A percentile compares a stretch with the other conserved stretches of the same genome.
Conservation (phyloP, 2,113 vertebrate species). For the Micronisus gabar region DNA sequence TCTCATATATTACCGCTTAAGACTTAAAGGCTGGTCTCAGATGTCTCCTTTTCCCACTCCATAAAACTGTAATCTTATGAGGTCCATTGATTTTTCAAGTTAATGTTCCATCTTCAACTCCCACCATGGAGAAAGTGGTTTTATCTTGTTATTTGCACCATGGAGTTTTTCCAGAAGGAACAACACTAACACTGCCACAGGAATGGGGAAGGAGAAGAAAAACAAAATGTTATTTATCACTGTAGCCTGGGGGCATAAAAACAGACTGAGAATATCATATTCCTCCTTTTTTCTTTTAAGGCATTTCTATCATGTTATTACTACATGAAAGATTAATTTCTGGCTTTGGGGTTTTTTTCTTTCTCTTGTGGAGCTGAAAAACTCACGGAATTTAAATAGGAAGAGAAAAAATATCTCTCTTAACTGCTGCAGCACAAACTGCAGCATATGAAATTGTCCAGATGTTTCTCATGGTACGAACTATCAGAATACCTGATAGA, state of each 20-base stretch:
- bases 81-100: background rate
- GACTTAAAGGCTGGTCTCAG: background rate
- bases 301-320: background rate
- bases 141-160: background rate
- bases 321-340: constrained; percentile 2
- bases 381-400: background rate
- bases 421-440: background rate
- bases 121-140: background rate
- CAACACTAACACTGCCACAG: background rate
- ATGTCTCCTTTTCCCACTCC: background rate
- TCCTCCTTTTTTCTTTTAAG: background rate
- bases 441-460: background rate
- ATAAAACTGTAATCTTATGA: background rate
- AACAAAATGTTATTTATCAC: background rate
- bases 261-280: background rate
- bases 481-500: background rate
- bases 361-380: background rate
- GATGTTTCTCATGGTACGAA: background rate
- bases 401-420: background rate
- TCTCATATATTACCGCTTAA: background rate
- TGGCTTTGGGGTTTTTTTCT: background rate
- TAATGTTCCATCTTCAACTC: background rate
- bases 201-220: background rate
- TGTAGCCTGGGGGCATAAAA: background rate
- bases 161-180: background rate